These are phyloP conservation scores for Rhinoptilus africanus DNA, from an alignment of 2,113 vertebrate genomes.

Conservation along the genomic window DNA sequence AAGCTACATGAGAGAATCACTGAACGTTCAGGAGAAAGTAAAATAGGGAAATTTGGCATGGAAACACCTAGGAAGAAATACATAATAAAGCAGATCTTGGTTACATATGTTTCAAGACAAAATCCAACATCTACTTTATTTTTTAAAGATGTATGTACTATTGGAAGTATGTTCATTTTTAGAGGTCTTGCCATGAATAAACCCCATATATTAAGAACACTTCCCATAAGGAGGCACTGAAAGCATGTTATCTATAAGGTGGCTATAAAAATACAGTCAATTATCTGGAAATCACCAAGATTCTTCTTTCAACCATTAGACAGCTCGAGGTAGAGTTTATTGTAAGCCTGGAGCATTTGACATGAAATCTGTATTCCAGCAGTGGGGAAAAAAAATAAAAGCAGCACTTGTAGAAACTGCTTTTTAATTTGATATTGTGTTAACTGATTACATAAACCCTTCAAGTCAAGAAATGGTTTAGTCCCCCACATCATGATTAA, in stretches of 20 bases:
- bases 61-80: not conserved
- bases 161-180: not conserved
- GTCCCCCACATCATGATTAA: slow-evolving; percentile 19
- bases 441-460: slow-evolving; percentile 45
- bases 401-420: slow-evolving; percentile 9
- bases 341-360: not conserved
- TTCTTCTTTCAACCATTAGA: not conserved
- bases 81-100: not conserved
- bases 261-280: slow-evolving; percentile 3
- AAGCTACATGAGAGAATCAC: not conserved
- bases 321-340: not conserved
- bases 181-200: not conserved
- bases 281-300: slow-evolving; percentile 12
- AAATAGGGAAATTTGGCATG: not conserved
- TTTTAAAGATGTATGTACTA: not conserved
- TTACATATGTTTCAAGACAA: not conserved
- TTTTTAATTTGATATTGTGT: slow-evolving; percentile 56
- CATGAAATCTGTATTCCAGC: not conserved
- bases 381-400: not conserved
- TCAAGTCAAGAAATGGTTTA: slow-evolving; percentile 28
- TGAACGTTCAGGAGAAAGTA: not conserved
- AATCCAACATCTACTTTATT: not conserved
- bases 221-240: not conserved
- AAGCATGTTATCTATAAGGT: slow-evolving; percentile 9
- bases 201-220: not conserved